phyloP scores from a whole-genome alignment of 37 sponge, comb jelly and placozoan genomes.

The Eunapius fragilis region DNA sequence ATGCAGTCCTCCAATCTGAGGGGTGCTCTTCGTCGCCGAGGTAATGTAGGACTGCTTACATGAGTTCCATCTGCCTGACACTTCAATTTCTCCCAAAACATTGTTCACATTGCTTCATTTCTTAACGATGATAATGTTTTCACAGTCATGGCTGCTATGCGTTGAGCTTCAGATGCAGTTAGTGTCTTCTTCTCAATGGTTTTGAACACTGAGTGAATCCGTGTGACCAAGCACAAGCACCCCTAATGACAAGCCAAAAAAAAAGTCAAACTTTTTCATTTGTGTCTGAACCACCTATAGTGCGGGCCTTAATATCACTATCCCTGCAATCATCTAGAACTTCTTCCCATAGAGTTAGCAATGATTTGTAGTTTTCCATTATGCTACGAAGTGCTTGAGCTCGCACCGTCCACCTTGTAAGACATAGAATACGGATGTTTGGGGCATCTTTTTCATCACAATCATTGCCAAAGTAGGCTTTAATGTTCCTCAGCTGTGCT shows the following conservation, averaged over 20 bases:
- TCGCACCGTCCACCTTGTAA: constrained; percentile 62
- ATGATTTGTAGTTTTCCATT: constrained; percentile 27
- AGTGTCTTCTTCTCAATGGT: constrained; percentile 32
- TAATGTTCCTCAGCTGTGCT: constrained; percentile 8
- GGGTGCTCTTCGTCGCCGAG: constrained; percentile 24
- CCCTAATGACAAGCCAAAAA: constrained; percentile 55
- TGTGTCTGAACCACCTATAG: constrained; percentile 34
- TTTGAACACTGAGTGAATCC: constrained; percentile 53
- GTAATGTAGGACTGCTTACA: constrained; percentile 27
- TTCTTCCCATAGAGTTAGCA: constrained; percentile 51
- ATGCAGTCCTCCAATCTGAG: constrained; percentile 15
- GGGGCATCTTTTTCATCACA: neutral
- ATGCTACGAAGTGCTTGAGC: constrained; percentile 47
- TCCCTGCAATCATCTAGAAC: constrained; percentile 35
- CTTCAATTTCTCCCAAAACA: constrained; percentile 38
- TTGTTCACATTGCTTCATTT: constrained; percentile 33
- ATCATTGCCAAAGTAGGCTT: constrained; percentile 19
- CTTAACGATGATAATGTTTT: constrained; percentile 42
- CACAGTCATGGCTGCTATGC: constrained; percentile 60
- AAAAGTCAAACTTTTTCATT: constrained; percentile 42
- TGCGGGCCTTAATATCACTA: constrained; percentile 28
- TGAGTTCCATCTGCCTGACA: constrained; percentile 6
- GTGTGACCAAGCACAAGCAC: constrained; percentile 55
- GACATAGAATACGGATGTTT: constrained; percentile 45
- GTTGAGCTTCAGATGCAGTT: constrained; percentile 57